These are phyloP conservation scores for Cryptus viduatorius DNA, from an alignment of 2,888 invertebrate species.

Conservation along the genomic window DNA sequence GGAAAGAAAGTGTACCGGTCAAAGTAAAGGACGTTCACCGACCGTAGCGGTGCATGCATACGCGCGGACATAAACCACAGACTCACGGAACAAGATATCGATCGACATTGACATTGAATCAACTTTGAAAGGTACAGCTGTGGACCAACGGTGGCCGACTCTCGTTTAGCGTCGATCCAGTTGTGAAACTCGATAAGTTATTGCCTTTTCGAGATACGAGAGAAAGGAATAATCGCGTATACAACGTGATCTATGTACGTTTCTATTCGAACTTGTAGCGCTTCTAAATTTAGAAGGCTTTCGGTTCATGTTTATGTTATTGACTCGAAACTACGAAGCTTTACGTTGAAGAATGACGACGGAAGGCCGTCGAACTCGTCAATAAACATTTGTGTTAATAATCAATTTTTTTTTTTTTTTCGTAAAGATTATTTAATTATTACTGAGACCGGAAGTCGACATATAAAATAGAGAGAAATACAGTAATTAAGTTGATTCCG, in stretches of 20 bases:
- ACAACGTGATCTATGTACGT: background rate
- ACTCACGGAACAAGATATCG: slow-evolving; percentile 52
- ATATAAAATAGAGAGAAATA: background rate
- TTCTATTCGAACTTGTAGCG: background rate
- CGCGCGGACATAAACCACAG: slow-evolving; percentile 12
- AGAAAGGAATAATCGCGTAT: slow-evolving; percentile 57
- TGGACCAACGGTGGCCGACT: slow-evolving; percentile 36
- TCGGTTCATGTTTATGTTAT: background rate
- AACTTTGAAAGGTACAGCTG: slow-evolving; percentile 35
- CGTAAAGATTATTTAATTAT: background rate
- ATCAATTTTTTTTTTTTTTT: background rate
- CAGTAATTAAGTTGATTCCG: background rate
- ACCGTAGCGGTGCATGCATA: slow-evolving; percentile 37
- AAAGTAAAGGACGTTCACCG: slow-evolving; percentile 52
- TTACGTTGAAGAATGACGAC: background rate
- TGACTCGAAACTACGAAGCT: background rate
- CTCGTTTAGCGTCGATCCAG: slow-evolving; percentile 54
- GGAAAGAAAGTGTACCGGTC: slow-evolving; percentile 42
- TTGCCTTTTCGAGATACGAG: slow-evolving; percentile 47
- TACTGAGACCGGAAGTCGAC: background rate
- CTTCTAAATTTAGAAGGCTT: background rate
- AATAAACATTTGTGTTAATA: background rate
- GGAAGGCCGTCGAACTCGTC: background rate
- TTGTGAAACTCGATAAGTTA: slow-evolving; percentile 65
- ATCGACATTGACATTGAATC: slow-evolving; percentile 66